A percentile compares a stretch with the other conserved stretches of the same genome.
Conservation (phyloP, 1,140 invertebrate genomes). For the Hetaerina americana region DNA sequence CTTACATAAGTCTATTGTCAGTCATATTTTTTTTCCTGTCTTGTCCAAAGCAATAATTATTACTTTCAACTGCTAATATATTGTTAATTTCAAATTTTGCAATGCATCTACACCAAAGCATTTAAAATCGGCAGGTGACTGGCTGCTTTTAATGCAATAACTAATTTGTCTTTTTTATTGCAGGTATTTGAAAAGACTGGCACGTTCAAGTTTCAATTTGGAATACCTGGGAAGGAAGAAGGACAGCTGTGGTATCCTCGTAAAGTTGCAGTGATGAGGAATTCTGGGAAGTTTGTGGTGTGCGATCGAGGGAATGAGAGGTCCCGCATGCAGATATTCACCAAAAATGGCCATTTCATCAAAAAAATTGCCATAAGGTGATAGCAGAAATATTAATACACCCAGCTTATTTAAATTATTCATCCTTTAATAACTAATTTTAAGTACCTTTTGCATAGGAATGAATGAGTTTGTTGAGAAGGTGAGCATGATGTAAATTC, state of each 20-base stretch:
- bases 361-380: slow-evolving; percentile 77
- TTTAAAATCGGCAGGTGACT: neutral
- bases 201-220: slow-evolving; percentile 78
- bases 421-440: too few relatives aligned
- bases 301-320: slow-evolving; percentile 93
- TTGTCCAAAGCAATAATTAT: too few relatives aligned
- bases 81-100: too few relatives aligned
- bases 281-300: slow-evolving; percentile 81
- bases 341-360: slow-evolving; percentile 72
- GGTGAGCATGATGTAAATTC: too few relatives aligned
- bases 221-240: slow-evolving; percentile 81
- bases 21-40: too few relatives aligned
- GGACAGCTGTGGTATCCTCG: slow-evolving; percentile 93
- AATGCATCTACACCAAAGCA: too few relatives aligned
- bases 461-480: too few relatives aligned
- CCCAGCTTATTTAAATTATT: too few relatives aligned
- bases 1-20: too few relatives aligned
- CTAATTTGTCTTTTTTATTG: slow-evolving; percentile 11
- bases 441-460: too few relatives aligned
- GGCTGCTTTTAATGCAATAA: neutral
- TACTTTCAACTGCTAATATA: too few relatives aligned
- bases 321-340: slow-evolving; percentile 92
- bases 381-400: neutral
- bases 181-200: slow-evolving; percentile 84
- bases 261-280: slow-evolving; percentile 85